Evolutionary conservation across 2,888 invertebrate species (phyloP).

Genomic region (Andrena camellia): DNA sequence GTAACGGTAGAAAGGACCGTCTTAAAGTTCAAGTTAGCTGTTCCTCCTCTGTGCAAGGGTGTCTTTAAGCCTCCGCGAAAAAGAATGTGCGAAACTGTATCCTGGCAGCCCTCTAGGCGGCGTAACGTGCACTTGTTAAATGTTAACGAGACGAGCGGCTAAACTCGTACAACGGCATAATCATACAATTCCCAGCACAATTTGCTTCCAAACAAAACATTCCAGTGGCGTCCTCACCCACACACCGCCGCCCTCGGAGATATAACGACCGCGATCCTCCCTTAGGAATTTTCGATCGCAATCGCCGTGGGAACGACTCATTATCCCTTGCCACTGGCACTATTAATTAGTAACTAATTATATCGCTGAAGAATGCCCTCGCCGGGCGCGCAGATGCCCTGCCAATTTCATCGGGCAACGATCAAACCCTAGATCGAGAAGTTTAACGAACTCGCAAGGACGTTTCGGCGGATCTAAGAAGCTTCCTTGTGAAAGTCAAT

Average conservation of each 20-base stretch:
- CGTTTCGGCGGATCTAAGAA: background rate
- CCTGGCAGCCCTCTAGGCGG: background rate
- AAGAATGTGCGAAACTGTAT: slow-evolving; percentile 38
- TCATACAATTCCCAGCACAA: slow-evolving; percentile 66
- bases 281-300: slow-evolving; percentile 61
- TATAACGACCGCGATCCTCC: slow-evolving; percentile 61
- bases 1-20: slow-evolving; percentile 6
- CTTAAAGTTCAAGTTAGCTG: slow-evolving; percentile 24
- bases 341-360: slow-evolving; percentile 72
- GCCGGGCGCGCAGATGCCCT: slow-evolving; percentile 50
- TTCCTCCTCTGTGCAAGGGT: slow-evolving; percentile 12
- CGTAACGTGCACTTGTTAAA: slow-evolving; percentile 46
- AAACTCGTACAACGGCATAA: slow-evolving; percentile 60
- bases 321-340: slow-evolving; percentile 46
- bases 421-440: slow-evolving; percentile 19
- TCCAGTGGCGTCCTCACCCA: slow-evolving; percentile 21
- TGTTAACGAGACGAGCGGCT: slow-evolving; percentile 58
- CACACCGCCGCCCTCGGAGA: slow-evolving; percentile 30
- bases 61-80: slow-evolving; percentile 1
- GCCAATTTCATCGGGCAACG: slow-evolving; percentile 52
- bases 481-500: slow-evolving; percentile 49
- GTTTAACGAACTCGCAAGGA: slow-evolving; percentile 56
- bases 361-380: slow-evolving; percentile 24
- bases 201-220: slow-evolving; percentile 63
- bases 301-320: slow-evolving; percentile 64